Base-by-base conservation (phyloP, 2,113 vertebrate species). In the Channa maculata region DNA sequence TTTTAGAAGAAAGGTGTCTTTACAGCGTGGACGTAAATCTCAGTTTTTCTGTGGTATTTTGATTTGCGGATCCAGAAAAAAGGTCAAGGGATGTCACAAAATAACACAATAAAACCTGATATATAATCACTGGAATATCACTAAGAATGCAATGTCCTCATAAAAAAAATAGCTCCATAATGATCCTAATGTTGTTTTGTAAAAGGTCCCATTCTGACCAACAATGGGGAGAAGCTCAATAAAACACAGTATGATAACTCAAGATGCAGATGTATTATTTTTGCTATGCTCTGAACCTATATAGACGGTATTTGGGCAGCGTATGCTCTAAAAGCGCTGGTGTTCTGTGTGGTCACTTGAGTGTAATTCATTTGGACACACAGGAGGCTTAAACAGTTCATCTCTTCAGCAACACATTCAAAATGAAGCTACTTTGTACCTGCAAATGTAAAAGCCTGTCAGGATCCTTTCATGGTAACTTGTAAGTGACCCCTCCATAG, bases 371-470 rank as follows among this genome's bases (percentile, higher is more conserved):
- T 37, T 51, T 43, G 6, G 68, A 66, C 77, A 77, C 48, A 77
- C 41, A 80, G 62, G 69, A 74, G 54, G 70, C 24, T 39, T 54
- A 74, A 63, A 76, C 36, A 64, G 79, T 58, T 76, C 49, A 65
- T 68, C 44, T 65, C 49, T 36, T 48, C 55, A 45, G 44, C 52
- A 62, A 24, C 38, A n/a, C 52, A 57, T 46, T 55, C 75, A 57
- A 15, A 46, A 34, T 4, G 79, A 60, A 15, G 24, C 24, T 41
- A 45, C 53, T 10, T 24, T 73, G 43, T 36, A 59, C 53, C 38
- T 33, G 49, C 45, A 36, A 65, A 55, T 50, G 61, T 58, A 78
- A 74, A 74, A 51, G 50, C 48, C 65, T 67, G 59, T 64, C 53
- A 64, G 54, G 43, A 38, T 50, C 5, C 66, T 74, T 68, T 69